Conservation (phyloP, 1,140 invertebrate genomes). For the Drosophila sturtevanti region DNA sequence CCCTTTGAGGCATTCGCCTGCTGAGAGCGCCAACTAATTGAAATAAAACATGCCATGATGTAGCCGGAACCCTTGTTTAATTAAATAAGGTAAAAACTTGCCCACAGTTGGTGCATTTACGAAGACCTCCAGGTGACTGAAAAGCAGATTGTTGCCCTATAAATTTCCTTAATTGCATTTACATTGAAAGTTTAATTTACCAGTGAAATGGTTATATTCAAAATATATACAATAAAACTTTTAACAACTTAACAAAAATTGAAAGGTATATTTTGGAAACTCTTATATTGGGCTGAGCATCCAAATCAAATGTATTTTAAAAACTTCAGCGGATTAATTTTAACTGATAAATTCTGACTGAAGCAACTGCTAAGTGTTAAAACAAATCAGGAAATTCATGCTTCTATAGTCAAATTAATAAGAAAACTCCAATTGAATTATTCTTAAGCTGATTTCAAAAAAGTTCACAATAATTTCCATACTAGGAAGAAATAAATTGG, state of each 20-base stretch:
- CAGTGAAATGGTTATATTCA: background rate
- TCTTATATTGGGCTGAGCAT: too few relatives aligned
- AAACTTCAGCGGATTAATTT: too few relatives aligned
- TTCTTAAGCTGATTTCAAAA: too few relatives aligned
- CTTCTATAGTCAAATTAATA: too few relatives aligned
- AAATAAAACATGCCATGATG: slow-evolving; percentile 63
- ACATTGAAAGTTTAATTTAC: background rate
- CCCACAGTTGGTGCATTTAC: slow-evolving; percentile 27
- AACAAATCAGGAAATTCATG: too few relatives aligned
- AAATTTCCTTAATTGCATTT: slow-evolving; percentile 7
- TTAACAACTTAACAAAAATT: background rate
- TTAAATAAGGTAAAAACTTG: slow-evolving; percentile 64
- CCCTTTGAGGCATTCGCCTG: slow-evolving; percentile 27
- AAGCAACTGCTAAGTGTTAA: too few relatives aligned
- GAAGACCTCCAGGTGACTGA: background rate
- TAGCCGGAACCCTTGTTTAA: slow-evolving; percentile 39
- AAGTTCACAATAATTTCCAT: too few relatives aligned
- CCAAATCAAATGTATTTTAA: too few relatives aligned
- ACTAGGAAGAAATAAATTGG: too few relatives aligned
- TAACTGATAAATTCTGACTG: too few relatives aligned
- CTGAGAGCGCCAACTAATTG: slow-evolving; percentile 59
- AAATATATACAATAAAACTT: background rate
- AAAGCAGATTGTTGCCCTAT: background rate
- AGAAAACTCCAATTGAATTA: too few relatives aligned
- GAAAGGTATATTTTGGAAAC: too few relatives aligned